These are phyloP conservation scores for Lamellibrachia luymesi DNA, from an alignment of 1,140 invertebrate species.

Conservation along the genomic window DNA sequence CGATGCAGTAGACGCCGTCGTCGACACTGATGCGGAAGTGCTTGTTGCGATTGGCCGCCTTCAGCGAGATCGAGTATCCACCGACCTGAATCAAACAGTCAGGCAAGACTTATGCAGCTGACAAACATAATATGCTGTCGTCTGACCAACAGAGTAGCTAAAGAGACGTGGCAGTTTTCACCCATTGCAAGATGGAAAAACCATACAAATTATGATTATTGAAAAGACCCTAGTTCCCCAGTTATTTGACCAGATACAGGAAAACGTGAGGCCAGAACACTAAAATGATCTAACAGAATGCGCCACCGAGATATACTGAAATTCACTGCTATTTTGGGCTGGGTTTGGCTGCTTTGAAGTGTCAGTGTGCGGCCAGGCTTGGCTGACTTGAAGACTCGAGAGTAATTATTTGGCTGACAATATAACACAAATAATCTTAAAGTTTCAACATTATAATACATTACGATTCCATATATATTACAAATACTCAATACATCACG, in stretches of 20 bases:
- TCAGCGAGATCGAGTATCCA: slow-evolving; percentile 96
- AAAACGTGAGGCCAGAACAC: too few relatives aligned
- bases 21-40: slow-evolving; percentile 98
- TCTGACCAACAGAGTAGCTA: too few relatives aligned
- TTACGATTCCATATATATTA: neutral
- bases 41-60: slow-evolving; percentile 95
- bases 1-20: slow-evolving; percentile 91
- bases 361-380: too few relatives aligned
- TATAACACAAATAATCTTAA: neutral
- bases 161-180: too few relatives aligned
- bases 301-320: too few relatives aligned
- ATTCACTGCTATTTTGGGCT: too few relatives aligned
- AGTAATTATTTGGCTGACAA: too few relatives aligned
- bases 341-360: too few relatives aligned
- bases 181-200: neutral
- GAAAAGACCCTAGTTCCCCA: too few relatives aligned
- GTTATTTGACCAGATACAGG: too few relatives aligned
- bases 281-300: neutral
- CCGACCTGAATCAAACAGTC: slow-evolving; percentile 74
- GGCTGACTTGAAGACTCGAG: too few relatives aligned
- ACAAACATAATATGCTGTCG: neutral
- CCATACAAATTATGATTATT: neutral
- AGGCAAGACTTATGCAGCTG: neutral
- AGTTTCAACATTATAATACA: neutral
- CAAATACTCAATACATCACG: too few relatives aligned